Evolutionary conservation across 1,140 invertebrate genomes (phyloP).

Genomic region (Grapholita molesta): DNA sequence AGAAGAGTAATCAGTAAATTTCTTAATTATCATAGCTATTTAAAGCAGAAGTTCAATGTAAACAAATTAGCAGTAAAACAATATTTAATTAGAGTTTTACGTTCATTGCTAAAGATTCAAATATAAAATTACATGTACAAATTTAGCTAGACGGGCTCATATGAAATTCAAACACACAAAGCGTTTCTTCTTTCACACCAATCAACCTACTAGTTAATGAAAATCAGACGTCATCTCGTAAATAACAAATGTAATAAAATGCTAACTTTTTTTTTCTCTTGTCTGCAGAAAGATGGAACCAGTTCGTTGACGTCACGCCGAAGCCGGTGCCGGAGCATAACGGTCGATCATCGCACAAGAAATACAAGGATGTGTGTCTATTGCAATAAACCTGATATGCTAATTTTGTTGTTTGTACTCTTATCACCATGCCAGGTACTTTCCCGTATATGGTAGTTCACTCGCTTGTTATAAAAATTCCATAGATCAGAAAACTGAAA

Average conservation of each 20-base stretch:
- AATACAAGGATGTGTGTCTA: not conserved
- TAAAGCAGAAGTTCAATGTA: no score
- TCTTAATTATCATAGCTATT: no score
- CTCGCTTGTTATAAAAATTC: no score
- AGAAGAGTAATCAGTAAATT: no score
- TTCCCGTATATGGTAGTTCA: no score
- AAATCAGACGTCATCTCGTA: not conserved
- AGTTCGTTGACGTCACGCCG: not conserved
- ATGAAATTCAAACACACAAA: not conserved
- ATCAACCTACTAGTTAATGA: not conserved
- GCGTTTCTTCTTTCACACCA: not conserved
- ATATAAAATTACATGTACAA: no score
- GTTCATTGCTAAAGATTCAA: no score
- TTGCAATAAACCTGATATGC: not conserved
- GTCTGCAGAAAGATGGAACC: not conserved
- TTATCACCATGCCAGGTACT: not conserved
- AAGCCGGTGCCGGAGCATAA: not conserved
- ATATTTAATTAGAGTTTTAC: no score
- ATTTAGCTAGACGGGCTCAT: no score
- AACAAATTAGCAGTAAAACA: no score
- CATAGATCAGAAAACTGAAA: no score
- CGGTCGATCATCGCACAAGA: not conserved
- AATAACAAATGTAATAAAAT: not conserved
- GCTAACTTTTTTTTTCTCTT: conserved; percentile 12
- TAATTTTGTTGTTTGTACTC: not conserved